A percentile compares a stretch with the other conserved stretches of the same genome.
These are phyloP conservation scores for Plebejus melissa DNA, from an alignment of 2,888 invertebrate species.

Conservation along the genomic window DNA sequence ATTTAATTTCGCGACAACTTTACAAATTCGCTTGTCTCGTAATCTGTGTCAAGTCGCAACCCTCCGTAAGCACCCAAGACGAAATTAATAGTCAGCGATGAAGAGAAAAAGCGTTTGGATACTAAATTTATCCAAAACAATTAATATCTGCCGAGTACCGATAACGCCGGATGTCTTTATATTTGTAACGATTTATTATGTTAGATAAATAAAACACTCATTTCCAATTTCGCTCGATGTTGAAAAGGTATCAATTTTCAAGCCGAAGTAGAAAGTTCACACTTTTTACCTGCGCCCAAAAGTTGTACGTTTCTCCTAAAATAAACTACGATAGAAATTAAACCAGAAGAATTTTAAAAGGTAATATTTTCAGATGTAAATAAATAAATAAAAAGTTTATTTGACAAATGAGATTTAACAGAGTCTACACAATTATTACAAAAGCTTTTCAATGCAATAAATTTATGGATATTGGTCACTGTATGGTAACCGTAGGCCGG, in stretches of 20 bases:
- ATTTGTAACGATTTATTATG: conserved; percentile 6
- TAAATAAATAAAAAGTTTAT: too few relatives aligned
- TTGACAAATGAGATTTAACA: background rate
- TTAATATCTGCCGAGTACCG: conserved; percentile 13
- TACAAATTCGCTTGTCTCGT: background rate
- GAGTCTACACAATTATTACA: too few relatives aligned
- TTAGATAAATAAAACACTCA: background rate
- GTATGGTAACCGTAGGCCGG: background rate
- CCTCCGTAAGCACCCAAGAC: background rate
- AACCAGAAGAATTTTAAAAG: background rate
- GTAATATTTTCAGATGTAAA: background rate
- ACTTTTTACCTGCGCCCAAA: background rate
- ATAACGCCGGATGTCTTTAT: conserved; percentile 15
- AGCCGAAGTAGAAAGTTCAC: background rate
- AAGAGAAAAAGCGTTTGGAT: conserved; percentile 13
- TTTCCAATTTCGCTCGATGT: background rate
- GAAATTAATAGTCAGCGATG: conserved; percentile 9
- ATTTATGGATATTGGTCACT: too few relatives aligned
- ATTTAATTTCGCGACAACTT: conserved; percentile 1
- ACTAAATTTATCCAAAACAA: background rate
- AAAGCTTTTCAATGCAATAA: too few relatives aligned
- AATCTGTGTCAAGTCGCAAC: conserved; percentile 1
- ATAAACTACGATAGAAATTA: conserved; percentile 1
- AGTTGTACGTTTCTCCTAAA: background rate
- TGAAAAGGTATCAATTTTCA: conserved; percentile 1